Base-by-base conservation (phyloP, 2,888 invertebrate species). In the Gnatocerus cornutus region DNA sequence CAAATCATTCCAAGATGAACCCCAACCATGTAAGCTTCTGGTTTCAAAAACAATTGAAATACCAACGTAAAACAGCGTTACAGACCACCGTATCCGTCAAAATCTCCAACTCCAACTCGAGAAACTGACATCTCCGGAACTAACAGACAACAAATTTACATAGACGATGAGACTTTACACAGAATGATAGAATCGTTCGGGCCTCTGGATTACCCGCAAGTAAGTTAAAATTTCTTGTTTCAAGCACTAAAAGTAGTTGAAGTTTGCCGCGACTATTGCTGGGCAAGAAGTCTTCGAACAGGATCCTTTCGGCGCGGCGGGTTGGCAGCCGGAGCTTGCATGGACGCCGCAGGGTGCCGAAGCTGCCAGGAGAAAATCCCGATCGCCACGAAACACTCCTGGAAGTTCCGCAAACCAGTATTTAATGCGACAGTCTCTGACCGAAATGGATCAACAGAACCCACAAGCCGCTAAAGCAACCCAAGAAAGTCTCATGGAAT, bases 121-220 rank as follows among this genome's bases (percentile, higher is more conserved):
- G 52, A 41, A 41, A 14, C 12, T 8, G 64, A 64, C 1, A 13
- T 27, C 0, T 39, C 29, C 3, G 56, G 56, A 3, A 46, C 50
- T 46, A 68, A 55, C 48, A 71, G 73, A 63, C 71, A 69, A 41
- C 73, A 74, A 1, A 46, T 76, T 0, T 78, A 76, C 45, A 69
- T 78, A 14, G 77, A 78, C 59, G 76, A 76, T 53, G 72, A 74
- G 21, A 74, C 78, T 3, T 55, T 78, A 30, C 75, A 75, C 29
- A 74, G 76, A 3, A 76, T 78, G 75, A 75, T 78, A 33, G 77
- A 76, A 27, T 71, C 75, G 13, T 68, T 78, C 9, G 76, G 74
- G 13, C 75, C 76, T 0, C 59, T 75, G 39, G 75, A 77, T 59
- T 74, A 76, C 53, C 65, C 78, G 4, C 74, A 75, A 64, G 73